These are phyloP conservation scores for Oxystoma pomonae DNA, from an alignment of 2,888 invertebrate genomes.

Conservation along the genomic window DNA sequence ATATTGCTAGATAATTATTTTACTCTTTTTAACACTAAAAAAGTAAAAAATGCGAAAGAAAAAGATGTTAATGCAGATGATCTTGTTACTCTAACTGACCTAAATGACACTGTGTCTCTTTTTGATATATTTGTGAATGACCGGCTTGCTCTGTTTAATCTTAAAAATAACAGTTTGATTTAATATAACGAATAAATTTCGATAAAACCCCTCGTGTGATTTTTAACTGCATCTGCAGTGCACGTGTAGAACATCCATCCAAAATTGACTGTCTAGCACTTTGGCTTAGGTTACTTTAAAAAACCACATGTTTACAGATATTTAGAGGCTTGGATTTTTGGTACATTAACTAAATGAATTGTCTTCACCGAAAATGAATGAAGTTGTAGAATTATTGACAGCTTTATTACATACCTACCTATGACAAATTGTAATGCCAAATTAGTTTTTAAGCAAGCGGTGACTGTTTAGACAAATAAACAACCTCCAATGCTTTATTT, in stretches of 20 bases:
- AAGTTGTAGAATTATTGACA: not conserved
- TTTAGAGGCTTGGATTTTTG: not conserved
- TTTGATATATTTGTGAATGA: not conserved
- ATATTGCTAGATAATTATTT: not conserved
- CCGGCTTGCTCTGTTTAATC: not conserved
- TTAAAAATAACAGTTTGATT: too few relatives aligned
- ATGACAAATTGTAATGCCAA: too few relatives aligned
- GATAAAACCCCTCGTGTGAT: not conserved
- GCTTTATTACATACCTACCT: not conserved
- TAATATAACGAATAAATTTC: too few relatives aligned
- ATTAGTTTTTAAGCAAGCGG: too few relatives aligned
- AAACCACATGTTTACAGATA: not conserved
- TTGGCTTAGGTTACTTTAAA: not conserved
- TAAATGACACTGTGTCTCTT: not conserved
- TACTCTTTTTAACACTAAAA: not conserved
- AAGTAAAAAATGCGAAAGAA: not conserved
- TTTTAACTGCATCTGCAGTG: not conserved
- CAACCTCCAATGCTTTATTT: too few relatives aligned
- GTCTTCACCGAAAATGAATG: not conserved
- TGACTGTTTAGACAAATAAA: too few relatives aligned
- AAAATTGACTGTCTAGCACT: not conserved
- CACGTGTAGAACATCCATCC: not conserved
- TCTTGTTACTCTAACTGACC: not conserved
- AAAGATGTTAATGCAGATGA: not conserved
- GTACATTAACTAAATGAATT: not conserved